Conservation (phyloP, 1,140 invertebrate species). For the Propsilocerus akamusi region DNA sequence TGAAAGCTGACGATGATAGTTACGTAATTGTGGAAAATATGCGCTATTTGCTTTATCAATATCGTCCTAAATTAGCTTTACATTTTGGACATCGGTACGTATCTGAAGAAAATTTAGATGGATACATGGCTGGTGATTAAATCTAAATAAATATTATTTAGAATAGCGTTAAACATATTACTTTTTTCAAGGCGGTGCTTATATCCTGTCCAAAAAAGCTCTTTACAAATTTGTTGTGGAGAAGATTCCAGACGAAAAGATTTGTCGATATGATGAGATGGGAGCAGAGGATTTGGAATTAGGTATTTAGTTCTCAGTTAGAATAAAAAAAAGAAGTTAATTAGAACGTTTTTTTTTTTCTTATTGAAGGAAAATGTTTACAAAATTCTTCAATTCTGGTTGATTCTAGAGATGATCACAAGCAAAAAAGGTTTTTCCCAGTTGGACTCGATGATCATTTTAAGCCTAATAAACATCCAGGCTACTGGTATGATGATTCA, state of each 20-base stretch:
- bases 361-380: constrained; percentile 29
- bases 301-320: constrained; percentile 38
- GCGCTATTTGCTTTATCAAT: constrained; percentile 46
- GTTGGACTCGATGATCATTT: constrained; percentile 13
- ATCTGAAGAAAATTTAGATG: constrained; percentile 43
- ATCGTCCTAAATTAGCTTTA: background rate
- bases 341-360: no score
- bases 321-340: no score
- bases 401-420: constrained; percentile 19
- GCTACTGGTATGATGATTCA: constrained; percentile 42
- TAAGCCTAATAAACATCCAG: constrained; percentile 47
- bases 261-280: constrained; percentile 49
- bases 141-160: constrained; percentile 68
- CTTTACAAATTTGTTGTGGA: background rate
- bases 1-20: constrained; percentile 83
- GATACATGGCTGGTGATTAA: constrained; percentile 38
- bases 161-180: no score
- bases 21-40: constrained; percentile 78
- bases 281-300: constrained; percentile 84
- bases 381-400: constrained; percentile 59
- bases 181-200: constrained; percentile 92
- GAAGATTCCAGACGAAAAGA: constrained; percentile 19
- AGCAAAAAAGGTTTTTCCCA: constrained; percentile 9
- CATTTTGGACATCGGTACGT: constrained; percentile 44
- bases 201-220: constrained; percentile 55